Percentiles rank a stretch among this genome's conserved stretches.
Evolutionary conservation across 2,888 invertebrate genomes (phyloP).

Genomic region (Plagodis dolabraria): DNA sequence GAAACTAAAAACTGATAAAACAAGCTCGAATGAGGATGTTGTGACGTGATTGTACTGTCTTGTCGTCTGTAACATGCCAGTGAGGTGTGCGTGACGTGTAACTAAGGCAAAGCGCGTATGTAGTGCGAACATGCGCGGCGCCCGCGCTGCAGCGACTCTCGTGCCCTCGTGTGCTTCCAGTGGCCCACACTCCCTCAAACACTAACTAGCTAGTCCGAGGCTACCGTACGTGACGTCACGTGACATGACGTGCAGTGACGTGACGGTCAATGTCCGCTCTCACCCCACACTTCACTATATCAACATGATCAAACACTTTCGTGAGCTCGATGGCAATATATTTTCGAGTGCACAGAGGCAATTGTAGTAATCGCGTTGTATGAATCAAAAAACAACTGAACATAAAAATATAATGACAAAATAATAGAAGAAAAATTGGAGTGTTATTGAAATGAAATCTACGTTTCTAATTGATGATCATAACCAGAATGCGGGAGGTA

Average conservation of each 20-base stretch:
- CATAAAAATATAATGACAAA: slow-evolving; percentile 73
- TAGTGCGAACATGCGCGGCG: slow-evolving; percentile 48
- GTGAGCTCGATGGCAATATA: slow-evolving; percentile 67
- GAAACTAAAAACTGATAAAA: slow-evolving; percentile 60
- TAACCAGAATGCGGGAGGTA: slow-evolving; percentile 86
- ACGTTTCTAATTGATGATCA: slow-evolving; percentile 85
- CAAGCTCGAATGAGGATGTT: slow-evolving; percentile 72
- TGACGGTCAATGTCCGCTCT: slow-evolving; percentile 40
- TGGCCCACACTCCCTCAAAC: slow-evolving; percentile 54
- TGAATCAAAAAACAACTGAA: slow-evolving; percentile 75
- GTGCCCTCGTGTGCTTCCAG: slow-evolving; percentile 82
- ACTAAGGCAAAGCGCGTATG: slow-evolving; percentile 59
- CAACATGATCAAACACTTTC: slow-evolving; percentile 62
- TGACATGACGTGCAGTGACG: slow-evolving; percentile 42
- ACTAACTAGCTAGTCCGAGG: slow-evolving; percentile 30
- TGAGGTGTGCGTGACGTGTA: slow-evolving; percentile 50
- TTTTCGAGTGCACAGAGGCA: slow-evolving; percentile 77
- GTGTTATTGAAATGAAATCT: slow-evolving; percentile 85
- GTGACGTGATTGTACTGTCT: slow-evolving; percentile 30
- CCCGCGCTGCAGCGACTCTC: slow-evolving; percentile 58
- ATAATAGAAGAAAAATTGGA: slow-evolving; percentile 75
- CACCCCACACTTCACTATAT: slow-evolving; percentile 36
- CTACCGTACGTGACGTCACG: slow-evolving; percentile 35
- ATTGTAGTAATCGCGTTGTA: slow-evolving; percentile 78
- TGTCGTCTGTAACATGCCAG: slow-evolving; percentile 48